Base-by-base conservation (phyloP, 2,888 invertebrate genomes). In the Cloeon dipterum region DNA sequence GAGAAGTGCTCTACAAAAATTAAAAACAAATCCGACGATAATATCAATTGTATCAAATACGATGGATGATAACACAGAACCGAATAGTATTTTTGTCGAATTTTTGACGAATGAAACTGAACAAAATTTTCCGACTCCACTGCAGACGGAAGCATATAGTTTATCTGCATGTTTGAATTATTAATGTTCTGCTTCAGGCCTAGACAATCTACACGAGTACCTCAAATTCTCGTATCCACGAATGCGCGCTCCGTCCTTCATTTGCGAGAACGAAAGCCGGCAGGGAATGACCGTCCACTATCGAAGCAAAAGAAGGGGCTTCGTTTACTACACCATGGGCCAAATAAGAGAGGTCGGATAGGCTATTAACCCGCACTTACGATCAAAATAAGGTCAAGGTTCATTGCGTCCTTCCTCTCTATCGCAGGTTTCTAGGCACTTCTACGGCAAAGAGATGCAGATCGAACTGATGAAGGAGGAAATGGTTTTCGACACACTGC, bases 121-220 rank as follows among this genome's bases (percentile, higher is more conserved):
- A n/a, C n/a, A n/a, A n/a, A n/a, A n/a, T n/a, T n/a, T n/a, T n/a
- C n/a, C n/a, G n/a, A n/a, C n/a, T n/a, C n/a, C n/a, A n/a, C n/a
- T n/a, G n/a, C n/a, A n/a, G n/a, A n/a, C n/a, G n/a, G n/a, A n/a
- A n/a, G n/a, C n/a, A n/a, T n/a, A n/a, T n/a, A n/a, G n/a, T n/a
- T n/a, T n/a, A n/a, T n/a, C n/a, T n/a, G n/a, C n/a, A n/a, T n/a
- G n/a, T n/a, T n/a, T n/a, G n/a, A n/a, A n/a, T n/a, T n/a, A n/a
- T n/a, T n/a, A n/a, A n/a, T n/a, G n/a, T n/a, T n/a, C n/a, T n/a
- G n/a, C n/a, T n/a, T n/a, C n/a, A 57, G 57, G 61, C 0, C 61
- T 96, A 46, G 94, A 96, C 59, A 94, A 94, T 60, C 64, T 96
- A 18, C 96, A 96, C 55, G 94, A 94, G 55, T 96, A 96, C 55